Evolutionary conservation across 2,888 invertebrate genomes (phyloP).

Genomic region (Drosophila villosipedis): DNA sequence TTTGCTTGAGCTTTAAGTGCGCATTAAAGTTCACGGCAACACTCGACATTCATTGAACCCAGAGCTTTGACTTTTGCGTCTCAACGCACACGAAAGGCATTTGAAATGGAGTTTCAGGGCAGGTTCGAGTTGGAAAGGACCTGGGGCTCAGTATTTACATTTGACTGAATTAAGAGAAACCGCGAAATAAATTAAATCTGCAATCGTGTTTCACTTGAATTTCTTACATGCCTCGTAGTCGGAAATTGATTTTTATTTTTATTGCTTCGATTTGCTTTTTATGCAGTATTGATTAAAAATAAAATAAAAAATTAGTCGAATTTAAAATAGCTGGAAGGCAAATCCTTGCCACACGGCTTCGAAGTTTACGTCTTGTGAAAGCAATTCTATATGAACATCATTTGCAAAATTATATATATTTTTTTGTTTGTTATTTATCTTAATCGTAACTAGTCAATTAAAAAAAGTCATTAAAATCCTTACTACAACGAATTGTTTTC

Average conservation of each 20-base stretch:
- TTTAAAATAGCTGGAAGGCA: neutral
- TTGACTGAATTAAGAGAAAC: slow-evolving; percentile 39
- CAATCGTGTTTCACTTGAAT: slow-evolving; percentile 18
- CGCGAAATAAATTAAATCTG: slow-evolving; percentile 29
- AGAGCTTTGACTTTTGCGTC: slow-evolving; percentile 77
- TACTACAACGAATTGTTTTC: neutral
- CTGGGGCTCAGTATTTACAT: slow-evolving; percentile 35
- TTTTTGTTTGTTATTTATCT: neutral
- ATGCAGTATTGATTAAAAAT: neutral
- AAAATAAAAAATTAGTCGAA: neutral
- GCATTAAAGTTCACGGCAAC: slow-evolving; percentile 56
- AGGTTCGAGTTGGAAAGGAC: slow-evolving; percentile 7
- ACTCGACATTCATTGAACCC: slow-evolving; percentile 75
- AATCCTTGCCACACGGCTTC: neutral
- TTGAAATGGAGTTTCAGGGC: slow-evolving; percentile 20
- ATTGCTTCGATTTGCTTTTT: neutral
- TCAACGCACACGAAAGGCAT: slow-evolving; percentile 74
- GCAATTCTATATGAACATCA: neutral
- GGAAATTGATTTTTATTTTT: neutral
- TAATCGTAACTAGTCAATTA: neutral
- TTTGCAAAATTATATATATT: neutral
- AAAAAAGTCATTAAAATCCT: neutral
- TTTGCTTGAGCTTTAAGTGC: slow-evolving; percentile 39
- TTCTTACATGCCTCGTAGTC: neutral
- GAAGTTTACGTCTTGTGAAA: neutral